These are phyloP conservation scores for Caenorhabditis imperialis DNA, from an alignment of 2,888 invertebrate genomes.

Conservation along the genomic window DNA sequence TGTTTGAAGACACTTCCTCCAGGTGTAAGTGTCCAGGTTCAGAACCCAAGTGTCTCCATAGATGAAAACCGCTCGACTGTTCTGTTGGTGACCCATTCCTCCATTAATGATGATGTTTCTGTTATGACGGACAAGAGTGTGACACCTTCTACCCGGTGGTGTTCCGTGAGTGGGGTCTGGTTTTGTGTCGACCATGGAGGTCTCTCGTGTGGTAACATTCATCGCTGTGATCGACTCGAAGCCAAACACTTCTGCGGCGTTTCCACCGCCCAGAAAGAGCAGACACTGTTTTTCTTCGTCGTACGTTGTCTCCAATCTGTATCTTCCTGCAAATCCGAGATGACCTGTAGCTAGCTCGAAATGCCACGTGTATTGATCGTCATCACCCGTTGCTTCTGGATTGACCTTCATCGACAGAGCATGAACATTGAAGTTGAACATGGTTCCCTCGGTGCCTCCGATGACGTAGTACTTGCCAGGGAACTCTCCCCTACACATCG, in stretches of 20 bases:
- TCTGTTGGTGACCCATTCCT: conserved; percentile 7
- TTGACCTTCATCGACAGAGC: conserved; percentile 17
- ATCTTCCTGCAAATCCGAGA: conserved; percentile 53
- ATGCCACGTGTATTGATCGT: conserved; percentile 14
- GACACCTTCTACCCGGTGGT: conserved; percentile 22
- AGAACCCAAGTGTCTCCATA: conserved; percentile 69
- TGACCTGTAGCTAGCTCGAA: conserved; percentile 23
- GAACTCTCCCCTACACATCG: conserved; percentile 44
- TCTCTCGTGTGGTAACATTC: conserved; percentile 15
- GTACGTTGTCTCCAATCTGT: conserved; percentile 59
- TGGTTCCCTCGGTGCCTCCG: conserved; percentile 67
- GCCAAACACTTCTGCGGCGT: conserved; percentile 39
- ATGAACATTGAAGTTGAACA: conserved; percentile 31
- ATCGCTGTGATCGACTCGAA: too few relatives aligned
- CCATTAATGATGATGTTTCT: conserved; percentile 19
- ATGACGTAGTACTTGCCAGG: conserved; percentile 58
- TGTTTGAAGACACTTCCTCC: conserved; percentile 47
- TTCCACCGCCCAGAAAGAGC: conserved; percentile 68
- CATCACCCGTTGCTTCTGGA: background rate
- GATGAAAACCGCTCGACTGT: too few relatives aligned
- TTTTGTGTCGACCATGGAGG: conserved; percentile 31
- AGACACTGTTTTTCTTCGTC: conserved; percentile 42
- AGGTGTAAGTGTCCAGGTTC: conserved; percentile 57
- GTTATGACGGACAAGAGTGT: conserved; percentile 18
- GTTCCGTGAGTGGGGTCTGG: conserved; percentile 35